These are phyloP conservation scores for Balanococcus diminutus DNA, from an alignment of 2,888 invertebrate species.

Conservation along the genomic window DNA sequence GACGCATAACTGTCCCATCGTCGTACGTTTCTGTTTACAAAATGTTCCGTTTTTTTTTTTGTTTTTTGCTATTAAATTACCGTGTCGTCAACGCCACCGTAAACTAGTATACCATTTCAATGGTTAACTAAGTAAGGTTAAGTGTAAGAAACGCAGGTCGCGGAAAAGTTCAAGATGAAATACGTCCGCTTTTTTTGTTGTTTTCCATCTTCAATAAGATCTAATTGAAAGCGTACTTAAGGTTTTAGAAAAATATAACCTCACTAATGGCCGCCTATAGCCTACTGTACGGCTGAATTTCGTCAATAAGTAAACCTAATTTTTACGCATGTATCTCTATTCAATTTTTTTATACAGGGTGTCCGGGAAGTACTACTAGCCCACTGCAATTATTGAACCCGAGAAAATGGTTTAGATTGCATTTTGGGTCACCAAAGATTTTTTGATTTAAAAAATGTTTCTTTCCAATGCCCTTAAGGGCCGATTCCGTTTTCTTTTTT, in stretches of 20 bases:
- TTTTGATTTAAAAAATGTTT: too few relatives aligned
- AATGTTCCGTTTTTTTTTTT: conserved; percentile 31
- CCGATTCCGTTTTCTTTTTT: too few relatives aligned
- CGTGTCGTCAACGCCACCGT: background rate
- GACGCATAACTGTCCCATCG: conserved; percentile 31
- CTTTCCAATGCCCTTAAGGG: too few relatives aligned
- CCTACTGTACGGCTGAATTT: background rate
- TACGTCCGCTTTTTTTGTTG: conserved; percentile 23
- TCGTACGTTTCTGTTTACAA: conserved; percentile 12
- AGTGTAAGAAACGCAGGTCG: conserved; percentile 32
- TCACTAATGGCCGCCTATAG: background rate
- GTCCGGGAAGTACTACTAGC: too few relatives aligned
- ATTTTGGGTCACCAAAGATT: too few relatives aligned
- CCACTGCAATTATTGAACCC: too few relatives aligned
- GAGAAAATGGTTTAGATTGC: too few relatives aligned
- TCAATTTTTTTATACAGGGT: too few relatives aligned
- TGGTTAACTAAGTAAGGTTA: conserved; percentile 38
- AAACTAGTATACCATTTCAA: conserved; percentile 7
- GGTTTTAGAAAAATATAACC: background rate
- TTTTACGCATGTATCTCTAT: background rate
- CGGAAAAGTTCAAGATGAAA: conserved; percentile 28
- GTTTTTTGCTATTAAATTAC: conserved; percentile 33
- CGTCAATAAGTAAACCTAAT: background rate
- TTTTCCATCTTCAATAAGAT: conserved; percentile 24
- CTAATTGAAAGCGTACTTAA: conserved; percentile 32